Conservation (phyloP, 2,113 vertebrate species). For the Ivindomyrus marchei region DNA sequence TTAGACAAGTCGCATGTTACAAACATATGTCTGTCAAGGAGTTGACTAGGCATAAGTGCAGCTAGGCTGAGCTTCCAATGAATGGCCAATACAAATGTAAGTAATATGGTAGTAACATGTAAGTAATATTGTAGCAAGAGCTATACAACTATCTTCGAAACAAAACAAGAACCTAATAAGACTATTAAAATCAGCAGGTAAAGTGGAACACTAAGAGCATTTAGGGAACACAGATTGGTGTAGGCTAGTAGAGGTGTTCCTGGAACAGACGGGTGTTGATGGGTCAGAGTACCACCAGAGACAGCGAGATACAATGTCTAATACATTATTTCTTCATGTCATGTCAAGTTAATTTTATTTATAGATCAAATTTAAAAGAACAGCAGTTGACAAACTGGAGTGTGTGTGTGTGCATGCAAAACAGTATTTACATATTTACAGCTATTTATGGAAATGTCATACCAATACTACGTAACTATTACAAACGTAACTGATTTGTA, state of each 20-base stretch:
- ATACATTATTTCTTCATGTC: neutral
- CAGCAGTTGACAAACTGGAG: neutral
- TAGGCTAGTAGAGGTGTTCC: neutral
- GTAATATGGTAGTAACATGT: neutral
- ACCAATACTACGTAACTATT: neutral
- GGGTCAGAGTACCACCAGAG: neutral
- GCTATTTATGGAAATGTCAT: neutral
- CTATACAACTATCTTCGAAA: neutral
- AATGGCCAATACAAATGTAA: neutral
- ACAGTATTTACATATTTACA: neutral
- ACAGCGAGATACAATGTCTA: neutral
- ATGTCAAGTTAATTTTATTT: neutral
- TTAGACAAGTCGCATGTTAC: neutral
- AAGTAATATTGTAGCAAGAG: neutral
- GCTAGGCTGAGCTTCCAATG: neutral
- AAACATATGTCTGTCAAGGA: neutral
- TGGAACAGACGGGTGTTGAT: neutral
- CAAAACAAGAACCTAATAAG: neutral
- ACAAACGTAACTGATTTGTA: no score
- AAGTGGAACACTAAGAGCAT: neutral
- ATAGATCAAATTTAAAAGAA: neutral
- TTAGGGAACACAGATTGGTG: neutral
- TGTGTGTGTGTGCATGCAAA: neutral
- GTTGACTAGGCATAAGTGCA: neutral
- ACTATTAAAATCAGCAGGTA: neutral